These are phyloP conservation scores for Cantharis rufa DNA, from an alignment of 2,888 invertebrate species.

Conservation along the genomic window DNA sequence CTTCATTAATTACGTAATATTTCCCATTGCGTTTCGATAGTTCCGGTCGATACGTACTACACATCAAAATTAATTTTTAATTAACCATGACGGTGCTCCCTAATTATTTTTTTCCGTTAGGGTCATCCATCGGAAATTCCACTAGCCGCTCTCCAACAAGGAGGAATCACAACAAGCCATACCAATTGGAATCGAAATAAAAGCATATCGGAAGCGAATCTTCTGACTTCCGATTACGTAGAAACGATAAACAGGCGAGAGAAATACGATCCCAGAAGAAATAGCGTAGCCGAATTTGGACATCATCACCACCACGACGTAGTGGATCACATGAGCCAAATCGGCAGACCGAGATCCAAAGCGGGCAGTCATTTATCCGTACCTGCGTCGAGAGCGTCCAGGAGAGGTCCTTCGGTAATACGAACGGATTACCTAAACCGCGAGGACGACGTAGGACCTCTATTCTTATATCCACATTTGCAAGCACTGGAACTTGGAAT, in stretches of 20 bases:
- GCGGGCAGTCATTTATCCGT: constrained; percentile 67
- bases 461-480: constrained; percentile 65
- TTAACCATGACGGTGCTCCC: not conserved
- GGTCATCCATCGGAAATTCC: constrained; percentile 54
- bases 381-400: constrained; percentile 61
- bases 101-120: constrained; percentile 3
- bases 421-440: constrained; percentile 63
- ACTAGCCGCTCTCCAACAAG: constrained; percentile 71
- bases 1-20: constrained; percentile 31
- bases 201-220: constrained; percentile 86
- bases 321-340: constrained; percentile 57
- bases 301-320: constrained; percentile 52
- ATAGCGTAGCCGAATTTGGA: constrained; percentile 64
- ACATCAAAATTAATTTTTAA: not conserved
- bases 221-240: constrained; percentile 67
- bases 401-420: constrained; percentile 59
- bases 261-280: constrained; percentile 58
- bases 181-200: constrained; percentile 58
- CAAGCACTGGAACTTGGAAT: constrained; percentile 52
- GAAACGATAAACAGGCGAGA: constrained; percentile 43
- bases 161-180: constrained; percentile 60
- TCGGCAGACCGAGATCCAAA: constrained; percentile 65
- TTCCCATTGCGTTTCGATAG: not conserved
- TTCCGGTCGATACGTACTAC: not conserved
- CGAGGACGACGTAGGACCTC: constrained; percentile 60